These are phyloP conservation scores for Ormyrus thymus DNA, from an alignment of 2,888 invertebrate species.

Conservation along the genomic window DNA sequence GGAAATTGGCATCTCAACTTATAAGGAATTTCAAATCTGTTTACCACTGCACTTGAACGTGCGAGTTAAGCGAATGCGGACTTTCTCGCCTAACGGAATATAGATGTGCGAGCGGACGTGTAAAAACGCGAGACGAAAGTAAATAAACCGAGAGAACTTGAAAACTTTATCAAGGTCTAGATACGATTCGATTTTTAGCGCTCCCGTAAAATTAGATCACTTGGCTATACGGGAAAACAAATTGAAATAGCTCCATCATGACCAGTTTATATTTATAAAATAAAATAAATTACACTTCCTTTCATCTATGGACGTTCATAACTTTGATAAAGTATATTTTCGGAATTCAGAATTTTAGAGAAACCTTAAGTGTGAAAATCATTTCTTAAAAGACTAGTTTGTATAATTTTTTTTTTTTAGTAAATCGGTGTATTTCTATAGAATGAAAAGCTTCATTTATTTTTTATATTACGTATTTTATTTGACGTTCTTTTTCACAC, in stretches of 20 bases:
- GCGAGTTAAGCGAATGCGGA: constrained; percentile 1
- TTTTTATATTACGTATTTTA: constrained; percentile 28
- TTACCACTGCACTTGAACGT: constrained; percentile 35
- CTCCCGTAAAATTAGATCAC: not conserved
- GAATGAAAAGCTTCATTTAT: not conserved
- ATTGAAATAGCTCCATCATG: not conserved
- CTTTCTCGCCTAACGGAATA: constrained; percentile 47
- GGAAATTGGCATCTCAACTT: constrained; percentile 43
- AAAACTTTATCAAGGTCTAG: constrained; percentile 42
- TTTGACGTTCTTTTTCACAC: constrained; percentile 20
- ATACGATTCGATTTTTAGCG: not conserved
- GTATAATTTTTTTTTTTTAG: too few relatives aligned
- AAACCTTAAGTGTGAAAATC: too few relatives aligned
- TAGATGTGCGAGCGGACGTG: not conserved
- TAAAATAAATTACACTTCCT: not conserved
- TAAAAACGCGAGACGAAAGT: constrained; percentile 30
- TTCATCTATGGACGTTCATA: too few relatives aligned
- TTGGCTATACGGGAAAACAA: not conserved
- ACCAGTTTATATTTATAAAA: not conserved
- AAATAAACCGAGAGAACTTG: constrained; percentile 34
- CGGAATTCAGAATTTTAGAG: too few relatives aligned
- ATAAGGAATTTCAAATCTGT: constrained; percentile 52
- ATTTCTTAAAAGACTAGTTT: too few relatives aligned
- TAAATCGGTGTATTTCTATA: too few relatives aligned
- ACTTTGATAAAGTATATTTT: too few relatives aligned